A percentile compares a stretch with the other conserved stretches of the same genome.
Conservation (phyloP, 1,140 invertebrate species). For the Cotesia vestalis region DNA sequence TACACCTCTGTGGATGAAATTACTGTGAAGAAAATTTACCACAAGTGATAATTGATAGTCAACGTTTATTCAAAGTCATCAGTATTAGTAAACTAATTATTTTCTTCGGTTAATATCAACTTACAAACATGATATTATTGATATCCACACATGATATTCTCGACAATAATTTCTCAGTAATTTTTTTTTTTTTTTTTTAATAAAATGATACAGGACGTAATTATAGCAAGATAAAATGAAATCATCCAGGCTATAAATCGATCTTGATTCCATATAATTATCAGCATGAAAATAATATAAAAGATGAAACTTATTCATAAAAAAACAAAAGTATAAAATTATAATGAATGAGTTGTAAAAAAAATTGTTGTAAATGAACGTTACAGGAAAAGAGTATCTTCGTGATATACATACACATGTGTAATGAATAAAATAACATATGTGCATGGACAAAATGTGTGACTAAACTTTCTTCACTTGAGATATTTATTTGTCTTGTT, state of each 20-base stretch:
- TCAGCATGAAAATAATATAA: background rate
- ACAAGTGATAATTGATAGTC: too few species aligned
- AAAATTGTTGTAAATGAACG: background rate
- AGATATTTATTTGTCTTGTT: too few species aligned
- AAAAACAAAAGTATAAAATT: slow-evolving; percentile 15
- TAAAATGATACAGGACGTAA: slow-evolving; percentile 7
- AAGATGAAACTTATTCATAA: too few species aligned
- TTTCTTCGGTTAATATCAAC: slow-evolving; percentile 3
- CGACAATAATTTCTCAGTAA: slow-evolving; percentile 15
- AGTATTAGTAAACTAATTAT: background rate
- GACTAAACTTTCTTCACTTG: slow-evolving; percentile 19
- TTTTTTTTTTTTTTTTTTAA: background rate
- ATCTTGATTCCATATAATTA: slow-evolving; percentile 16
- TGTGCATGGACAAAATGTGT: background rate
- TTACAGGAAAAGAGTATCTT: background rate
- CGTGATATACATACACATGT: background rate
- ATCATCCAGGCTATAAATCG: slow-evolving; percentile 23
- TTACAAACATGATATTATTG: background rate
- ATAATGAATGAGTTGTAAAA: slow-evolving; percentile 7
- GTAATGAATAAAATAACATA: background rate
- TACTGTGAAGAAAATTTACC: too few species aligned
- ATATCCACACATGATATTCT: background rate
- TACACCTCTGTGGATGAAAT: too few species aligned
- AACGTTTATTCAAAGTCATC: too few species aligned
- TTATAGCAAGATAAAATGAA: slow-evolving; percentile 22